Evolutionary conservation across 1,140 invertebrate species (phyloP).

Genomic region (Ceratosolen fusciceps): DNA sequence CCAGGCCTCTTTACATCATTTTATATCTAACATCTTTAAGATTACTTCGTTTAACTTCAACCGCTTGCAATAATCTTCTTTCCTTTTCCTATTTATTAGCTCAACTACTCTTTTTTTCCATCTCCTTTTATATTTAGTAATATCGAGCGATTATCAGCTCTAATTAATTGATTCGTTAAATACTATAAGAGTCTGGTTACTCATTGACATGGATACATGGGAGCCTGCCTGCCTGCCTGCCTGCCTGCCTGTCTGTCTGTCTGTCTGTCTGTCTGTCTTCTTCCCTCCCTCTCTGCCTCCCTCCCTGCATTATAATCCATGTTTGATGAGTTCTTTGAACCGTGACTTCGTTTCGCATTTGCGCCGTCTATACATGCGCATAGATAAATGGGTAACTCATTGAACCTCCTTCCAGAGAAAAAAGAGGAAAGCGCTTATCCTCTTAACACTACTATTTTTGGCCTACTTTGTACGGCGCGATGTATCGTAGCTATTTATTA

Average conservation of each 20-base stretch:
- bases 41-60: constrained; percentile 26
- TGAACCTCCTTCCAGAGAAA: not conserved
- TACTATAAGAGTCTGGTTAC: too few relatives aligned
- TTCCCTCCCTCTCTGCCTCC: not conserved
- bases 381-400: not conserved
- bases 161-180: too few relatives aligned
- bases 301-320: constrained; percentile 30
- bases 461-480: constrained; percentile 23
- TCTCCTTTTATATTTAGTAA: too few relatives aligned
- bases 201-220: too few relatives aligned
- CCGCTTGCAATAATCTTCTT: constrained; percentile 7
- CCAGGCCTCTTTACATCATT: too few relatives aligned
- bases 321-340: constrained; percentile 48
- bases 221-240: too few relatives aligned
- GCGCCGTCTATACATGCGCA: too few relatives aligned
- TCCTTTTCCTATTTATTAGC: not conserved
- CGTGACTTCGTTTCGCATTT: not conserved
- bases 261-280: too few relatives aligned
- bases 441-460: constrained; percentile 37
- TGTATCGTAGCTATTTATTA: not conserved
- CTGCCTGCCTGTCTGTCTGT: too few relatives aligned
- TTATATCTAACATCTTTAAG: not conserved
- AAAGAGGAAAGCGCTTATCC: constrained; percentile 10
- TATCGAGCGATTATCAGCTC: too few relatives aligned
- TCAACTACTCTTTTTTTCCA: too few relatives aligned